These are phyloP conservation scores for Panthera uncia DNA, from an alignment of 2,113 vertebrate species.

Conservation along the genomic window DNA sequence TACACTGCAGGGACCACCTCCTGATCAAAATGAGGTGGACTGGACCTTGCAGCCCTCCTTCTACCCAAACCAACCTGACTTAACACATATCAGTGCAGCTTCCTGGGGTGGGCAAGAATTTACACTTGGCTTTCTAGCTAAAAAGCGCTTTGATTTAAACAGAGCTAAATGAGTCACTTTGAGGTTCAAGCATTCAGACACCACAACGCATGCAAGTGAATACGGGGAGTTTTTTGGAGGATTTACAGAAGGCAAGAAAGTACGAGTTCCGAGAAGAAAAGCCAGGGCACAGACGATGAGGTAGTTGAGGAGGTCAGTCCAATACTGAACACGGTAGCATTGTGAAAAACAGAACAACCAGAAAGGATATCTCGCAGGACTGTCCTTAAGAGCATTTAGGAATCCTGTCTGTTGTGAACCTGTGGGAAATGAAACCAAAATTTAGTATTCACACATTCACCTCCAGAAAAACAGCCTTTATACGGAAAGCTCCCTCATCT, in stretches of 20 bases:
- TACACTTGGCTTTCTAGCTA: background rate
- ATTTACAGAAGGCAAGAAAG: background rate
- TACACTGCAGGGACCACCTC: background rate
- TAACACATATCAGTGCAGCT: background rate
- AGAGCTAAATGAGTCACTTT: background rate
- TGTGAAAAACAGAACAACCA: background rate
- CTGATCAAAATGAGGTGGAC: background rate
- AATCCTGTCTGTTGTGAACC: slow-evolving; percentile 92
- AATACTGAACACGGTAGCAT: background rate
- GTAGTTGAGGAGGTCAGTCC: background rate
- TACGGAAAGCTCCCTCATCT: background rate
- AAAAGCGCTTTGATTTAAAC: background rate
- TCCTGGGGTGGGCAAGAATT: background rate
- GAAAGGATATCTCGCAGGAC: slow-evolving; percentile 99
- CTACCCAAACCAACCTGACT: background rate
- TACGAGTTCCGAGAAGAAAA: background rate
- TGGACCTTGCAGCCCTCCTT: background rate
- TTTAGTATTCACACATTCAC: slow-evolving; percentile 51
- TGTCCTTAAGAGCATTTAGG: slow-evolving; percentile 95
- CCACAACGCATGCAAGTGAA: background rate
- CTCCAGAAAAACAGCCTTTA: background rate
- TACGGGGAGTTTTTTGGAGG: background rate
- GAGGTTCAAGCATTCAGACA: background rate
- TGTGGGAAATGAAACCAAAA: slow-evolving; percentile 84
- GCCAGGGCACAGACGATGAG: background rate